phyloP scores from a whole-genome alignment of 2,797 vertebrate genomes.

The Lithobates sylvaticus region DNA sequence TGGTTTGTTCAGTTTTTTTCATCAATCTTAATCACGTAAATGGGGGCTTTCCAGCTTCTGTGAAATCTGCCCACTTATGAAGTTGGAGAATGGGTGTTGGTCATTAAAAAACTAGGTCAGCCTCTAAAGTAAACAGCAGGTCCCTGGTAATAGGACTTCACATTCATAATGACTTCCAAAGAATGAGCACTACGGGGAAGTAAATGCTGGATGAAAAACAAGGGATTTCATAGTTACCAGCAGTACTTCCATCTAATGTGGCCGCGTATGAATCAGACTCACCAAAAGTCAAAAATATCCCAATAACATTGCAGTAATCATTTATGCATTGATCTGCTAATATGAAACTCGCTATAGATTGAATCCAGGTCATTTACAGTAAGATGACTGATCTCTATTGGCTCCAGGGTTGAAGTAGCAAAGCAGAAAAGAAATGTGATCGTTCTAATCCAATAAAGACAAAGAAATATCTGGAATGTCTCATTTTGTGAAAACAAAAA shows the following conservation, averaged over 20 bases:
- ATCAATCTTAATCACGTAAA: background rate
- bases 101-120: constrained; percentile 39
- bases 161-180: constrained; percentile 30
- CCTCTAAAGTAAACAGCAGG: constrained; percentile 32
- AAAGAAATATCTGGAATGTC: constrained; percentile 30
- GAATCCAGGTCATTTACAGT: constrained; percentile 15
- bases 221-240: background rate
- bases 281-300: background rate
- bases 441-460: constrained; percentile 26
- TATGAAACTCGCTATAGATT: background rate
- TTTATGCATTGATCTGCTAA: constrained; percentile 26
- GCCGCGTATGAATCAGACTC: background rate
- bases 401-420: constrained; percentile 24
- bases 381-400: background rate
- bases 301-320: background rate
- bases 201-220: constrained; percentile 10
- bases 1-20: background rate
- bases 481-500: constrained; percentile 8
- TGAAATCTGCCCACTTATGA: constrained; percentile 26
- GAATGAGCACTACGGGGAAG: constrained; percentile 9
- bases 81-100: constrained; percentile 41
- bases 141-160: constrained; percentile 26
- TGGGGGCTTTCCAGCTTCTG: constrained; percentile 28
- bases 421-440: constrained; percentile 11
- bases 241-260: constrained; percentile 1